Conservation (phyloP, 2,113 vertebrate species). For the Protobothrops mucrosquamatus region DNA sequence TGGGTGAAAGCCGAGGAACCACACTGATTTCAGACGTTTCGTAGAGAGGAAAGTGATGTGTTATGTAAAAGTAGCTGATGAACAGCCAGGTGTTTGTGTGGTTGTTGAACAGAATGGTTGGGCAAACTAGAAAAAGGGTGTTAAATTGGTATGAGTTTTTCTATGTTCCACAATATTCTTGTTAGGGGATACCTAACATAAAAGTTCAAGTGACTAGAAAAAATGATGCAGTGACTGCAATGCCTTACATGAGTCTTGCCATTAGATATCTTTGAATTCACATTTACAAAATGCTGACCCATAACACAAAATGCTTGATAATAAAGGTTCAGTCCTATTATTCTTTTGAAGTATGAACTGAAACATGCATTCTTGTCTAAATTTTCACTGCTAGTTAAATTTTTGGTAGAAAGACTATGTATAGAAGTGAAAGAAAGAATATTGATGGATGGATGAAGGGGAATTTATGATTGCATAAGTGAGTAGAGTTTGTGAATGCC, state of each 20-base stretch:
- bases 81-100: background rate
- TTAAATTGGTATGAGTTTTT: accelerated
- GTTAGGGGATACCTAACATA: background rate
- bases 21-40: background rate
- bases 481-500: background rate
- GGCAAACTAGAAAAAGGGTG: background rate
- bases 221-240: background rate
- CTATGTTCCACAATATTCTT: background rate
- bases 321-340: background rate
- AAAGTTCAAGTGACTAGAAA: too few relatives aligned
- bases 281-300: background rate
- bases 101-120: accelerated
- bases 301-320: background rate
- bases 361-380: background rate
- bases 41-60: background rate
- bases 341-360: background rate
- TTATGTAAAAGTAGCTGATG: background rate
- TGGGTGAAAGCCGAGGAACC: background rate
- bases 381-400: background rate
- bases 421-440: background rate
- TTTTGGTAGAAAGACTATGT: background rate
- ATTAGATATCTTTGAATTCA: background rate
- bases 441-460: background rate
- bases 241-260: background rate
- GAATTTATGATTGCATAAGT: background rate